Conservation (phyloP, 2,888 invertebrate genomes). For the Litoditis marina region DNA sequence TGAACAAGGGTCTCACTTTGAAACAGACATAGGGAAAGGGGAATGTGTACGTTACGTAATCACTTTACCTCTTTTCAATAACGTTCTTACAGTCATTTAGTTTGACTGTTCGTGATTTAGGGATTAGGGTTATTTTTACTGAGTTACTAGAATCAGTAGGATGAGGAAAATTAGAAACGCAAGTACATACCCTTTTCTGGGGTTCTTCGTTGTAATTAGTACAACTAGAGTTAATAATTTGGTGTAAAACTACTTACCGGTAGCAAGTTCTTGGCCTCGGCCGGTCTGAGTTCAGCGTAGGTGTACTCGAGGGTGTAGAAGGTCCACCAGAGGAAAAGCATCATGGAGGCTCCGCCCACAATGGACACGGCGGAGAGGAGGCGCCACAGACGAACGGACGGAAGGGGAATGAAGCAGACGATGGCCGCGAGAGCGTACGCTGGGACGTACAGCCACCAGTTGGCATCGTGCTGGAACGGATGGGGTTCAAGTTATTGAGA, state of each 20-base stretch:
- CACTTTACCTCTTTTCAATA: too few species aligned
- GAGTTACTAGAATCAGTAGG: too few species aligned
- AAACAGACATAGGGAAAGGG: neutral
- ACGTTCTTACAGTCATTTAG: too few species aligned
- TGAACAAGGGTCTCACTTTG: too few species aligned
- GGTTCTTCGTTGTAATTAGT: neutral
- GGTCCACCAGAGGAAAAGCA: slow-evolving; percentile 20
- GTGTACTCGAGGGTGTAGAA: slow-evolving; percentile 8
- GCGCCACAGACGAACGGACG: slow-evolving; percentile 12
- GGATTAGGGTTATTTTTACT: too few species aligned
- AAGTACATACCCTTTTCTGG: neutral
- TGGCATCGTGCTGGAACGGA: slow-evolving; percentile 11
- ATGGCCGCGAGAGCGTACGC: slow-evolving; percentile 11
- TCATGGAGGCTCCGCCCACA: slow-evolving; percentile 14
- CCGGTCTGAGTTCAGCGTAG: neutral
- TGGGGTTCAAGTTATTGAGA: neutral
- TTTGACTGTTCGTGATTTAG: too few species aligned
- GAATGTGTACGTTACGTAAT: neutral
- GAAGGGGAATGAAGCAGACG: slow-evolving; percentile 13
- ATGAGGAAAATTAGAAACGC: too few species aligned
- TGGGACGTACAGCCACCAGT: slow-evolving; percentile 18
- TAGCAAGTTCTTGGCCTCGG: slow-evolving; percentile 13
- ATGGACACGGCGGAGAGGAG: slow-evolving; percentile 12
- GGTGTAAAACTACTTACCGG: slow-evolving; percentile 6
- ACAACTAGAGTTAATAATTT: neutral